Percentiles rank a stretch among this genome's conserved stretches.
Conservation (phyloP, 2,888 invertebrate species). For the Drosophila fungiperda region DNA sequence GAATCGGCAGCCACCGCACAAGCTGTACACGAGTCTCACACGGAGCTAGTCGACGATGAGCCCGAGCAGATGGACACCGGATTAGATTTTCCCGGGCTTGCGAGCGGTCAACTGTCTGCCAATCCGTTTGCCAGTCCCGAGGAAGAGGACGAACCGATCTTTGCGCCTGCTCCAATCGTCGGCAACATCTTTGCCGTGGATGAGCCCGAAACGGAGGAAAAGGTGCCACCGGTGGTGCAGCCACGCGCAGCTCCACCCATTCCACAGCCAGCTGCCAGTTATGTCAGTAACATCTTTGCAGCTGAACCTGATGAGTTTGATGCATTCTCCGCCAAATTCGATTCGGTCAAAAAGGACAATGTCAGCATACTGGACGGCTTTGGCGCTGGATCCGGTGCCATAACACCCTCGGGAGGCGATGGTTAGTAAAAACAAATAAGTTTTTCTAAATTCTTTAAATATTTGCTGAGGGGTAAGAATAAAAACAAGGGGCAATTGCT, state of each 20-base stretch:
- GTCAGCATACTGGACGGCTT: conserved; percentile 83
- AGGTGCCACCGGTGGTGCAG: conserved; percentile 53
- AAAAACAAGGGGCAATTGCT: neutral
- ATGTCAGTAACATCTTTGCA: conserved; percentile 81
- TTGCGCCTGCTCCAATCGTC: conserved; percentile 64
- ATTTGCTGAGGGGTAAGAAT: neutral
- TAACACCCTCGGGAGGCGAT: conserved; percentile 82
- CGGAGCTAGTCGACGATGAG: conserved; percentile 64
- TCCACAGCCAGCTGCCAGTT: conserved; percentile 65
- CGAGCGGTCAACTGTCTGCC: conserved; percentile 83
- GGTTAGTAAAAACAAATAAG: conserved; percentile 68
- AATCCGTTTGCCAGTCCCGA: conserved; percentile 86
- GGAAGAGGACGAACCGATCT: conserved; percentile 75
- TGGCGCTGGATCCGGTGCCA: conserved; percentile 82
- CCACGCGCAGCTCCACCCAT: conserved; percentile 49
- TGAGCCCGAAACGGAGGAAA: conserved; percentile 56
- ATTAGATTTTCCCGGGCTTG: conserved; percentile 79
- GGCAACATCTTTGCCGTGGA: conserved; percentile 77
- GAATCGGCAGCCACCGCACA: conserved; percentile 78
- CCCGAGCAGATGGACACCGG: conserved; percentile 85
- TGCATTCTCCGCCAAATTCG: conserved; percentile 95
- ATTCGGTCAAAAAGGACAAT: conserved; percentile 86
- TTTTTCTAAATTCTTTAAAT: neutral
- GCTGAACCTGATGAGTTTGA: conserved; percentile 90
- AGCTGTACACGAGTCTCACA: conserved; percentile 63